These are phyloP conservation scores for Orthosia cruda DNA, from an alignment of 2,888 invertebrate genomes.

Conservation along the genomic window DNA sequence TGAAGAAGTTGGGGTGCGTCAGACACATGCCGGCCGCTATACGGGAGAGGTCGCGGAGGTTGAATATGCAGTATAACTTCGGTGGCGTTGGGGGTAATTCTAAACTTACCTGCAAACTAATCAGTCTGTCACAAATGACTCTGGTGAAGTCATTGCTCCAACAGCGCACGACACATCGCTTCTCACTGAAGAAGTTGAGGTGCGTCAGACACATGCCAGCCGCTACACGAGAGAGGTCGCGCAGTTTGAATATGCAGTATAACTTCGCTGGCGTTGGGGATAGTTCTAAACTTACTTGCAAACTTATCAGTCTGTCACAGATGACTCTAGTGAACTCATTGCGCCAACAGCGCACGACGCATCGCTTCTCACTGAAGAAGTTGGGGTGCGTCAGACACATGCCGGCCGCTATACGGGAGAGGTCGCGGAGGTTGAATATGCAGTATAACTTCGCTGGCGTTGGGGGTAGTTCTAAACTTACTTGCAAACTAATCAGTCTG, in stretches of 20 bases:
- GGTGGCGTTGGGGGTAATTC: slow-evolving; percentile 97
- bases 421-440: slow-evolving; percentile 97
- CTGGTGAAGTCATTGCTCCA: slow-evolving; percentile 98
- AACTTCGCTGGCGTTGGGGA: slow-evolving; percentile 93
- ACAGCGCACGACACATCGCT: slow-evolving; percentile 95
- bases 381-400: slow-evolving; percentile 94
- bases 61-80: slow-evolving; percentile 99
- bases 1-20: slow-evolving; percentile 94
- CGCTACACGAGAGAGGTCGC: slow-evolving; percentile 94
- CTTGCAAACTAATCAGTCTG: slow-evolving; percentile 94
- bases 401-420: slow-evolving; percentile 80
- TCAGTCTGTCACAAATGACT: slow-evolving; percentile 97
- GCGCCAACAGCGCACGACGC: slow-evolving; percentile 97
- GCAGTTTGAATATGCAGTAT: slow-evolving; percentile 98
- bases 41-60: slow-evolving; percentile 94
- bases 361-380: slow-evolving; percentile 93
- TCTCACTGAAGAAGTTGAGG: slow-evolving; percentile 93
- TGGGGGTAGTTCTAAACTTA: slow-evolving; percentile 93
- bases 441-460: slow-evolving; percentile 99
- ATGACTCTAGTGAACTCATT: slow-evolving; percentile 97
- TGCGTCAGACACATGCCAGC: no score
- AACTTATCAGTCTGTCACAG: slow-evolving; percentile 96
- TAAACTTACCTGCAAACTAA: slow-evolving; percentile 89
- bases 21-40: slow-evolving; percentile 92
- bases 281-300: slow-evolving; percentile 77